Conservation (phyloP, 2,113 vertebrate species). For the Coturnix japonica region DNA sequence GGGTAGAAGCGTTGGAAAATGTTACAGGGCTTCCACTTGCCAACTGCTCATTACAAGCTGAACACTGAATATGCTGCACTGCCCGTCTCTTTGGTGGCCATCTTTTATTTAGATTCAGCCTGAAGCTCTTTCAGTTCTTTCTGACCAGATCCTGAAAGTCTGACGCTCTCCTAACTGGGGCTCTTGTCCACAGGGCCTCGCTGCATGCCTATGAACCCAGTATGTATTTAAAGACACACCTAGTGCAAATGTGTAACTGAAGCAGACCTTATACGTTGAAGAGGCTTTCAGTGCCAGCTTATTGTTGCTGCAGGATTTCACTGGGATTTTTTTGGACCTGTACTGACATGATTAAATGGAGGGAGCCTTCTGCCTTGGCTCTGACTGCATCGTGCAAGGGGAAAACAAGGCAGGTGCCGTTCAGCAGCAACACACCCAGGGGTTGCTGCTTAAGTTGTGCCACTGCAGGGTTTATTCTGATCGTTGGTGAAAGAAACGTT, state of each 20-base stretch:
- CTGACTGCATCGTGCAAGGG: fast-evolving
- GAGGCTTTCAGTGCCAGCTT: fast-evolving
- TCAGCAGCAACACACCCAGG: too few relatives aligned
- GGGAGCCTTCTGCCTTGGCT: not conserved
- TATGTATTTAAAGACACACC: not conserved
- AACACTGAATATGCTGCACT: fast-evolving
- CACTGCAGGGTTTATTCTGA: not conserved
- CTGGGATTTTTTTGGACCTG: not conserved
- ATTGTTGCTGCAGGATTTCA: not conserved
- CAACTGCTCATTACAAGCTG: fast-evolving
- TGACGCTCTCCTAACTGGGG: not conserved
- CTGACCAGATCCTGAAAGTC: not conserved
- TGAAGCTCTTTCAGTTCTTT: not conserved
- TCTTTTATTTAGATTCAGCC: not conserved
- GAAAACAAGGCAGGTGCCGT: not conserved
- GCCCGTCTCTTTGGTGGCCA: fast-evolving
- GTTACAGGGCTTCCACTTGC: fast-evolving
- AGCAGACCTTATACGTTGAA: fast-evolving
- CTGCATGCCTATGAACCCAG: not conserved
- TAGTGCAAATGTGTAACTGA: fast-evolving
- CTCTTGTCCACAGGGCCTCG: fast-evolving
- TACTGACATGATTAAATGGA: not conserved
- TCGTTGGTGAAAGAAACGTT: not conserved
- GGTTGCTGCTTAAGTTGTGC: not conserved
- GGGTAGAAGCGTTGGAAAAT: not conserved